These are phyloP conservation scores for Eptesicus fuscus DNA, from an alignment of 2,113 vertebrate genomes.

Conservation along the genomic window DNA sequence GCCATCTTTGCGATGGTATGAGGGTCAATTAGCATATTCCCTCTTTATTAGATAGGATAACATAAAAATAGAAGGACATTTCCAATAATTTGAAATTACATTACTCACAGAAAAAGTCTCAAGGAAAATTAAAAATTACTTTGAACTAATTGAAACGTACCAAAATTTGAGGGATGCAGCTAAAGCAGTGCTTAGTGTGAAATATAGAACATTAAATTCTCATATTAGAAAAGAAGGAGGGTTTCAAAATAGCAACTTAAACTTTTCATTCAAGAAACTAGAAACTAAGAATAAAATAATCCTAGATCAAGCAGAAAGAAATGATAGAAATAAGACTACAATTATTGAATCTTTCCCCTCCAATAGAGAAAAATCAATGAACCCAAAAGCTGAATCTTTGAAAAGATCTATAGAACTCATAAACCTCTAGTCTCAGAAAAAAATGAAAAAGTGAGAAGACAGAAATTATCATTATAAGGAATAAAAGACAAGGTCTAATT, in stretches of 20 bases:
- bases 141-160: neutral
- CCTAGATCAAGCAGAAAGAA: neutral
- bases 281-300: neutral
- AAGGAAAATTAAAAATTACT: neutral
- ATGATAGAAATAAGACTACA: neutral
- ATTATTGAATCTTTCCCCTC: neutral
- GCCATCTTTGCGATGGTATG: too few species aligned
- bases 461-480: neutral
- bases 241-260: neutral
- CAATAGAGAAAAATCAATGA: neutral
- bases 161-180: neutral
- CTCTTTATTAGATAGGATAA: neutral
- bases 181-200: neutral
- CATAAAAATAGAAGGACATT: neutral
- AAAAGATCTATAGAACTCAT: neutral
- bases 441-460: neutral
- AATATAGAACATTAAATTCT: neutral
- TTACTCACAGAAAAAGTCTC: neutral
- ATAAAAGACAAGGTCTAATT: neutral
- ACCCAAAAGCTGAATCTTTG: neutral
- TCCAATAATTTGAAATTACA: neutral
- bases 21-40: too few species aligned
- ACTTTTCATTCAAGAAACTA: neutral
- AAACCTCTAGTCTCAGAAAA: neutral
- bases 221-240: neutral